These are phyloP conservation scores for Opisthocomus hoazin DNA, from an alignment of 2,113 vertebrate genomes.

Conservation along the genomic window DNA sequence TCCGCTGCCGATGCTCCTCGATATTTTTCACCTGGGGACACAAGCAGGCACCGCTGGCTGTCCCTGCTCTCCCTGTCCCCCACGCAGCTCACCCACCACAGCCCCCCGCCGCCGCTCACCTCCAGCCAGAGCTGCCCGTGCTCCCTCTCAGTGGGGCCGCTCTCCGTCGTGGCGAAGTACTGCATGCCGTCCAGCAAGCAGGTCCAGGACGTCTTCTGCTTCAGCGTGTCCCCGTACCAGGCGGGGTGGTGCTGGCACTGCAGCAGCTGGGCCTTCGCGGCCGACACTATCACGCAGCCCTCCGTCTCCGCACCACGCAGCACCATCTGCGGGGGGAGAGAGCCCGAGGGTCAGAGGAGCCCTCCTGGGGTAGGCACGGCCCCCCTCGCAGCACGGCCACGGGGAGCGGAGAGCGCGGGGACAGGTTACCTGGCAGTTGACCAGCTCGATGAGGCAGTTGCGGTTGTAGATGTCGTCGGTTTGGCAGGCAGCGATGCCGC, in stretches of 20 bases:
- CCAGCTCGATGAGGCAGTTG: conserved; percentile 96
- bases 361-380: background rate
- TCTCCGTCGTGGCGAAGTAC: conserved; percentile 97
- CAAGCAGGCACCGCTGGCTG: background rate
- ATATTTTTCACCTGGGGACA: conserved; percentile 92
- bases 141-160: conserved; percentile 84
- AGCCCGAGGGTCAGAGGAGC: background rate
- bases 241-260: conserved; percentile 95
- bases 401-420: background rate
- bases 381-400: background rate
- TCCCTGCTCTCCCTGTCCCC: background rate
- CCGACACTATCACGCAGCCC: conserved; percentile 94
- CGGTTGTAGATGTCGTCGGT: conserved; percentile 94
- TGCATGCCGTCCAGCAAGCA: conserved; percentile 97
- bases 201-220: conserved; percentile 98
- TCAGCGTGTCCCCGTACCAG: conserved; percentile 94
- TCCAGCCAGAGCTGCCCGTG: conserved; percentile 93
- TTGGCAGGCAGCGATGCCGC: conserved; percentile 92
- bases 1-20: conserved; percentile 91
- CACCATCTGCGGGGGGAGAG: conserved; percentile 82
- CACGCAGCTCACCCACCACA: rapidly evolving
- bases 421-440: conserved; percentile 91
- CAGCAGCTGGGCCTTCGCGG: conserved; percentile 92
- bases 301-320: conserved; percentile 92
- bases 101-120: conserved; percentile 55